Percentiles rank a stretch among this genome's conserved stretches.
These are phyloP conservation scores for Lucilia sericata DNA, from an alignment of 1,140 invertebrate species.

Conservation along the genomic window DNA sequence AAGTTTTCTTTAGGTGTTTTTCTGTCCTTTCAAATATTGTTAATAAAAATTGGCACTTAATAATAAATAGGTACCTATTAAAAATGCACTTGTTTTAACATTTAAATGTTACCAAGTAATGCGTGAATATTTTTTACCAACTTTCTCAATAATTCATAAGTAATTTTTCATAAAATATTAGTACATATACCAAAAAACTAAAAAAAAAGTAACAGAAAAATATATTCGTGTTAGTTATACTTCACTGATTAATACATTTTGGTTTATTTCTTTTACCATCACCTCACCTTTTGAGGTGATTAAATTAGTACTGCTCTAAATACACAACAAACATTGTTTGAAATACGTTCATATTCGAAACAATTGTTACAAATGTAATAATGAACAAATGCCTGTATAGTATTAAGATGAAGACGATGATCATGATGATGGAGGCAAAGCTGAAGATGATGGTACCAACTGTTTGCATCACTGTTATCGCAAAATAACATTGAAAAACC, in stretches of 20 bases:
- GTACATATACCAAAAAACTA: not conserved
- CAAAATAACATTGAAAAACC: not conserved
- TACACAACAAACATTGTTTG: not conserved
- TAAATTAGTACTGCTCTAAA: conserved; percentile 22
- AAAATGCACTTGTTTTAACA: too few relatives aligned
- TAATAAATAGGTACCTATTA: too few relatives aligned
- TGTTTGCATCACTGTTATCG: not conserved
- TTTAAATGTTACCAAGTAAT: not conserved
- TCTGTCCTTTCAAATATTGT: too few relatives aligned
- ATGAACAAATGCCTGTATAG: too few relatives aligned
- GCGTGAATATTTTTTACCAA: not conserved
- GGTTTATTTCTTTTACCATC: not conserved
- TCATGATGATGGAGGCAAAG: too few relatives aligned
- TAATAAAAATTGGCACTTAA: too few relatives aligned
- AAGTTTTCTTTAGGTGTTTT: too few relatives aligned
- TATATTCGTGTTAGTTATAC: conserved; percentile 17
- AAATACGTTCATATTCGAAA: not conserved
- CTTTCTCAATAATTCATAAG: conserved; percentile 5
- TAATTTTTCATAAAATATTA: not conserved
- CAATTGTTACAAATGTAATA: not conserved
- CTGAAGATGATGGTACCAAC: too few relatives aligned
- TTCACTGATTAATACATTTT: not conserved
- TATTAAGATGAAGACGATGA: too few relatives aligned
- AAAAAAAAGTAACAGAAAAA: not conserved
- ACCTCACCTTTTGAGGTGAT: conserved; percentile 1